Evolutionary conservation across 2,113 vertebrate genomes (phyloP), one percentile per base, ranked within the genome.

Genomic region (Brachirus orientalis): DNA sequence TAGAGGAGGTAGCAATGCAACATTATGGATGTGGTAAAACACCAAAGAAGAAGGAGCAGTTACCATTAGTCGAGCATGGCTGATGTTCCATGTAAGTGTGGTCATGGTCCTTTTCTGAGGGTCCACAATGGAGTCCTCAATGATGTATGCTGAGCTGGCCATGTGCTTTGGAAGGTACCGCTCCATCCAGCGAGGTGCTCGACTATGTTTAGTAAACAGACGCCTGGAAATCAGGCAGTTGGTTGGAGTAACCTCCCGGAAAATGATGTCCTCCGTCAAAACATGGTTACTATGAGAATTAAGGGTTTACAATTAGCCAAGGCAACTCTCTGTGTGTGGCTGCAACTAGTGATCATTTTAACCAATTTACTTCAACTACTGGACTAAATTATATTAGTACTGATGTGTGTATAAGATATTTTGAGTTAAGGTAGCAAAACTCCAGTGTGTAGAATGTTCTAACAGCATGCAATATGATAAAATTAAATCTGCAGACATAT

Each of bases 111-210:
- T 93, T 86, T 93, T 95, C 87, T 94, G 91, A 69, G 95, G 95
- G 93, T 99, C 97, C 90, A 99, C 95, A 4, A 99, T 88, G 18
- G 98, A 99, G 83, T 99, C 98, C 92, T 99, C 98, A 7, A 99
- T 90, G 88, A 99, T 93, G 91, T 98, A 99, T 7, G 98, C 98
- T 0, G 94, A 95, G 91, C 95, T 95, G 72, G 96, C 90, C 73
- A 97, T 95, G 4, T 98, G 96, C 67, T 93, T 92, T 0, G 98
- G 98, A 77, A 98, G 95, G 64, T 97, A 95, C 35, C 90, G 92
- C 86, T 99, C 97, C 1, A 96, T 96, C 97, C 97, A 99, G 55
- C 95, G 95, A 12, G 98, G 98, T 59, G 94, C 92, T 62, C 95
- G 92, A 88, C 95, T 98, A 38, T 96, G 98, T 95, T 99, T 99